phyloP scores from a whole-genome alignment of 2,113 vertebrate species.

The Corythaixoides concolor region DNA sequence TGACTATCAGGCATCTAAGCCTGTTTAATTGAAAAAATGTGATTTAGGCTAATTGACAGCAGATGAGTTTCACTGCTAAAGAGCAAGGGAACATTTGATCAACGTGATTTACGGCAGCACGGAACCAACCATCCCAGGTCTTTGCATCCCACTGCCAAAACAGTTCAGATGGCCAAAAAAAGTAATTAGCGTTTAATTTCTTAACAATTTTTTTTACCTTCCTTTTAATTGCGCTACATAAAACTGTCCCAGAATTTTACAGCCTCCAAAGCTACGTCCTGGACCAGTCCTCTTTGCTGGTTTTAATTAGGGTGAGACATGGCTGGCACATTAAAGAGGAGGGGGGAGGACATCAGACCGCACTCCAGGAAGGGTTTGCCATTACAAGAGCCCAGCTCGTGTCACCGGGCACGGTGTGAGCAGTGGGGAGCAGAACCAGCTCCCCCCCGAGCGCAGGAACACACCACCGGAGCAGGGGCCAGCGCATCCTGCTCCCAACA shows the following conservation, averaged over 20 bases:
- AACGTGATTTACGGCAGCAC: constrained; percentile 60
- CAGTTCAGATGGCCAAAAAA: constrained; percentile 67
- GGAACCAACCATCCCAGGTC: constrained; percentile 31
- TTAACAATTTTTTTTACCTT: constrained; percentile 78
- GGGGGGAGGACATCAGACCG: background rate
- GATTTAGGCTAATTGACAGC: constrained; percentile 80
- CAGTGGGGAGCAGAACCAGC: background rate
- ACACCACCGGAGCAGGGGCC: background rate
- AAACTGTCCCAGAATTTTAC: constrained; percentile 82
- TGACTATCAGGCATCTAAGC: constrained; percentile 43
- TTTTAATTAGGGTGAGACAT: constrained; percentile 78
- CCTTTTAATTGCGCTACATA: constrained; percentile 81
- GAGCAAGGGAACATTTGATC: constrained; percentile 43
- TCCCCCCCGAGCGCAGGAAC: background rate
- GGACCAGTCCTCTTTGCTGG: constrained; percentile 74
- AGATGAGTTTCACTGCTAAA: constrained; percentile 63
- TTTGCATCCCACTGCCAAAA: constrained; percentile 52
- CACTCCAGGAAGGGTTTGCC: constrained; percentile 41
- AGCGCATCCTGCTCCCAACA: accelerated
- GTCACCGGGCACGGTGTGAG: background rate
- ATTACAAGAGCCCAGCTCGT: constrained; percentile 9
- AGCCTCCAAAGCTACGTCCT: constrained; percentile 69
- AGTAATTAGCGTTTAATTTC: constrained; percentile 82
- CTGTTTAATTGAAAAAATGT: constrained; percentile 77
- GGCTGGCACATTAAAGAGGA: constrained; percentile 68